Base-by-base conservation (phyloP, 2,113 vertebrate genomes). In the Callipepla californica region DNA sequence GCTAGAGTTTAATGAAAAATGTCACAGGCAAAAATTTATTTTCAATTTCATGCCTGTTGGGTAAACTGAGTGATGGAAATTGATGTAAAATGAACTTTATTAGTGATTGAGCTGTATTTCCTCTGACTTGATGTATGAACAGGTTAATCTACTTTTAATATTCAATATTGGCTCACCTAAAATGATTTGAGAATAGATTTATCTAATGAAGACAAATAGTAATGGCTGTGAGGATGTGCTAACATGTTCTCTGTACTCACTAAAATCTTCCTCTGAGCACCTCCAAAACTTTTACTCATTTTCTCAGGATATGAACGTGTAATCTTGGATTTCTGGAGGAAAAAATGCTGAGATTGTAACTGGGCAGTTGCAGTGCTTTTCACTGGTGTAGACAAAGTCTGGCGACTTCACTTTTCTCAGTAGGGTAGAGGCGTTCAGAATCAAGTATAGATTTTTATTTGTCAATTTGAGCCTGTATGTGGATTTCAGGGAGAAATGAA, bases 91-190 rank as follows among this genome's bases (percentile, higher is more conserved):
- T 74, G 45, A 7, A 30, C 10, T 50, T 76, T 87, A 38, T 73
- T 45, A 59, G 36, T 50, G 78, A 76, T 14, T 38, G 44, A 93
- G 67, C 34, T 79, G 45, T 66, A 5, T 93, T 89, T 92, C 65
- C 44, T 63, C 67, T 38, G 53, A n/a, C 16, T 70, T 55, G 62
- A 42, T 69, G 79, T 81, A 76, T 66, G 80, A 79, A 25, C 58
- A 85, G 28, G 40, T 79, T 69, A 53, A 85, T 84, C 77, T 82
- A 12, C 58, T 74, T 87, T 18, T 85, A 87, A 66, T 87, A 70
- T 59, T 87, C 44, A 88, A 26, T 79, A 79, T 55, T 87, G 61
- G 25, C 72, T 85, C 45, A 81, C 47, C 48, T 89, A 30, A 81
- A 93, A 53, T 69, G 9, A 30, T 55, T 58, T 79, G 5, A 40